Base-by-base conservation (phyloP, 2,888 invertebrate genomes). In the Nowickia ferox region DNA sequence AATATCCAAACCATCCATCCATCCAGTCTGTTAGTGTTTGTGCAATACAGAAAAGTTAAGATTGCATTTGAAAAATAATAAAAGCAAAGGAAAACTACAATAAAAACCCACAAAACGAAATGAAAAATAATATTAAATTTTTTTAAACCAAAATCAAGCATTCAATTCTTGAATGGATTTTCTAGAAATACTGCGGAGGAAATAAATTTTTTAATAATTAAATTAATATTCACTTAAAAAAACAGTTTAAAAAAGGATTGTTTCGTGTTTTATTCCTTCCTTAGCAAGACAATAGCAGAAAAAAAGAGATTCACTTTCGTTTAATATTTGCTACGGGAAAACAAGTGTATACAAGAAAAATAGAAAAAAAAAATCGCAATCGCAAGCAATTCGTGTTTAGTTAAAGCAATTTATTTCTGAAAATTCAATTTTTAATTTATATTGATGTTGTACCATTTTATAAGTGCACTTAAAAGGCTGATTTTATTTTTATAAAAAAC, bases 381-480 rank as follows among this genome's bases (percentile, higher is more conserved):
- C 88, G 88, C 79, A 90, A 90, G 90, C 90, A 91, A 90, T 90
- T 90, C 71, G 75, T 78, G 57, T 84, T 79, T 63, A 82, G 78
- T 83, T 78, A 66, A 87, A 87, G 87, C 87, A 87, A 87, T 87
- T 79, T 55, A 57, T 79, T 68, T 74, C 48, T 48, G 53, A 68
- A 65, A 77, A 66, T 48, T 66, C 19, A 38, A 74, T 71, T 44
- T 63, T 77, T 72, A 53, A 77, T 75, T 76, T 75, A 46, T 65
- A 82, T 79, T 65, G 55, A 79, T 74, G 77, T 86, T 88, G 87
- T 86, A 81, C 66, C 88, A 87, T 89, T 90, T 76, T 86, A 86
- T 90, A 91, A 91, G 91, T 91, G 91, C 91, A 91, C 92, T 91
- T 90, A 90, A 91, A 92, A 92, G 92, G 92, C 92, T 92, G 92